Percentiles rank a stretch among this genome's conserved stretches.
These are phyloP conservation scores for Daktulosphaira vitifoliae DNA, from an alignment of 1,140 invertebrate species.

Conservation along the genomic window DNA sequence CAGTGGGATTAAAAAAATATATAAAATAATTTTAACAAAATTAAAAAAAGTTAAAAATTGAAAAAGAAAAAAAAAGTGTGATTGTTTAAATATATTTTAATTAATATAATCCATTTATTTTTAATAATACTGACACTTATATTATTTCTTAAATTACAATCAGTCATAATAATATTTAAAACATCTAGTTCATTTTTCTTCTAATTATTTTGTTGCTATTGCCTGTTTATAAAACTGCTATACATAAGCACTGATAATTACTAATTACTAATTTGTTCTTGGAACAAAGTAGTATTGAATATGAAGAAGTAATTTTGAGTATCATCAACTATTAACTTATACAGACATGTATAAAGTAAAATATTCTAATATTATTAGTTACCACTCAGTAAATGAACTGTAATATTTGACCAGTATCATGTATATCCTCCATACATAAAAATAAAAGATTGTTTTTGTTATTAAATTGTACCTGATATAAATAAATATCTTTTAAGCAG, in stretches of 20 bases:
- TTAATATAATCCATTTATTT: not conserved
- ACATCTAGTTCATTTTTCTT: no score
- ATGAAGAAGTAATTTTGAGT: no score
- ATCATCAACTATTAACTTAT: no score
- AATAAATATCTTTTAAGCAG: conserved; percentile 7
- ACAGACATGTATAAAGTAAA: no score
- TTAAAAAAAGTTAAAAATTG: conserved; percentile 9
- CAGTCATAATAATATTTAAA: no score
- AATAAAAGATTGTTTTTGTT: conserved; percentile 2
- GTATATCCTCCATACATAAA: conserved; percentile 29
- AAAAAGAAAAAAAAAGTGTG: conserved; percentile 17
- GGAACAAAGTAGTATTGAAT: no score
- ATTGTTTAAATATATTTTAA: conserved; percentile 8
- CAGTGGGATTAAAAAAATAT: conserved; percentile 24
- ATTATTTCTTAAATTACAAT: no score
- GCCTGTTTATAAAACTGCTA: no score
- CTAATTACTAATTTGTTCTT: no score
- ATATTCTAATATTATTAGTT: no score
- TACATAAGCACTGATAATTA: no score
- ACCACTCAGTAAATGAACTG: conserved; percentile 11
- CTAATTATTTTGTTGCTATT: no score
- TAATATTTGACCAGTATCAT: conserved; percentile 29
- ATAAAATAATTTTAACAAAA: conserved; percentile 10
- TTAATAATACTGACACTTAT: conserved; percentile 15
- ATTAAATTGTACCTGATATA: conserved; percentile 25